Percentiles rank a stretch among this genome's conserved stretches.
phyloP scores from a whole-genome alignment of 1,140 invertebrate genomes.

The Armadillidium nasatum region DNA sequence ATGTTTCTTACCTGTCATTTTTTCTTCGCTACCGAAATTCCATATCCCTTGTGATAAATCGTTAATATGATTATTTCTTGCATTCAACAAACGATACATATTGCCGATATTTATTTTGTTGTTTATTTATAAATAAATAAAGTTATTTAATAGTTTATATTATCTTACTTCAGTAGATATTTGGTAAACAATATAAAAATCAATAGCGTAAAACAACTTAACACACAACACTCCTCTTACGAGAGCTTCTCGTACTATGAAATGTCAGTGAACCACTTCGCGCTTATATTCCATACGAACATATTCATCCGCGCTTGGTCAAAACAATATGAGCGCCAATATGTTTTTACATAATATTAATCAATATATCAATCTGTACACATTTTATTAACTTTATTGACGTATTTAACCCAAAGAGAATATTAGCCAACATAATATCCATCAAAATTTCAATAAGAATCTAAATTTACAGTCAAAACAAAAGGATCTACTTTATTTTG shows the following conservation, averaged over 20 bases:
- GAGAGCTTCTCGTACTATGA: background rate
- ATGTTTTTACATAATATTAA: background rate
- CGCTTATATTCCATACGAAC: background rate
- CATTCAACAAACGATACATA: background rate
- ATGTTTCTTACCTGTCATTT: background rate
- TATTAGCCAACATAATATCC: too few species aligned
- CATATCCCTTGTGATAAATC: background rate
- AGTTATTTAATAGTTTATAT: too few species aligned
- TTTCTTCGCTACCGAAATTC: background rate
- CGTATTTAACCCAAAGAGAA: too few species aligned
- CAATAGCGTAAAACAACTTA: background rate
- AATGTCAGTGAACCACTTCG: conserved; percentile 6
- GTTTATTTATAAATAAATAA: too few species aligned
- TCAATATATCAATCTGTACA: too few species aligned
- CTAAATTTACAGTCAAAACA: too few species aligned
- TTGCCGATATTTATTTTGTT: background rate
- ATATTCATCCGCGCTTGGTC: background rate
- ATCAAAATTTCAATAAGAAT: too few species aligned
- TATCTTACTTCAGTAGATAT: too few species aligned
- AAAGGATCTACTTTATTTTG: background rate
- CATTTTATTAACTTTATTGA: too few species aligned
- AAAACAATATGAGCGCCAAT: background rate
- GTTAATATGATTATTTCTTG: conserved; percentile 7
- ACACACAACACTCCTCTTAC: background rate
- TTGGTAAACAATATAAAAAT: too few species aligned